Conservation (phyloP, 2,888 invertebrate genomes). For the Drosophila neonasuta region DNA sequence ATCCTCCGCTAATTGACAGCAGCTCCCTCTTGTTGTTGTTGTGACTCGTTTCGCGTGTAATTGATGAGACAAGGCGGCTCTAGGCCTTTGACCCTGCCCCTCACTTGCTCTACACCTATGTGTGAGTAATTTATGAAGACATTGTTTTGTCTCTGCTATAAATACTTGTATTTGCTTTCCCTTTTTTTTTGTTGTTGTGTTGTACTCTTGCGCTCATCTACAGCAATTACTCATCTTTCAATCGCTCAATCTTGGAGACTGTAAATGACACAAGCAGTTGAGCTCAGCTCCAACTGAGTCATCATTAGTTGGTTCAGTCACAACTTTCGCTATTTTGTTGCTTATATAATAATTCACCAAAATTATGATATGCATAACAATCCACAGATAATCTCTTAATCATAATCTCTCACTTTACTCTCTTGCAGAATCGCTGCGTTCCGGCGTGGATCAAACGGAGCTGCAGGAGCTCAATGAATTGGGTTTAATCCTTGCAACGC, state of each 20-base stretch:
- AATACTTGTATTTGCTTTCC: conserved; percentile 35
- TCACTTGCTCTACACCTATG: conserved; percentile 28
- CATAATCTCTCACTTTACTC: neutral
- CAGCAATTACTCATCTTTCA: conserved; percentile 48
- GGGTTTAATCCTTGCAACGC: conserved; percentile 38
- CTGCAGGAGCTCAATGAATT: conserved; percentile 60
- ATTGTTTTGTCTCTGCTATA: conserved; percentile 13
- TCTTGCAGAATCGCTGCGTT: conserved; percentile 62
- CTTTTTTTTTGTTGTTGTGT: conserved; percentile 29
- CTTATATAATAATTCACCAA: conserved; percentile 23
- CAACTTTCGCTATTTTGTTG: conserved; percentile 44
- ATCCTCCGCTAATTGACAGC: conserved; percentile 30
- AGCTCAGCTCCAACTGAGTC: conserved; percentile 46
- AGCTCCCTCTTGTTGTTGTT: neutral
- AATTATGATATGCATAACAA: neutral
- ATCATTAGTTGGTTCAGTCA: conserved; percentile 39
- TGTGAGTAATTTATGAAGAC: conserved; percentile 42
- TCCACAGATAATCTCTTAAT: neutral
- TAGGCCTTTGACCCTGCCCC: conserved; percentile 34
- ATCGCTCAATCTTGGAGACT: conserved; percentile 6
- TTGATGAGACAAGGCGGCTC: conserved; percentile 21
- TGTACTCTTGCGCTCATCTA: neutral
- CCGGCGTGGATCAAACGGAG: conserved; percentile 64
- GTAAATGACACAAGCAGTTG: conserved; percentile 8
- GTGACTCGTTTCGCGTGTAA: conserved; percentile 6